Evolutionary conservation across 2,888 invertebrate species (phyloP).

Genomic region (Ornithoptera alexandrae): DNA sequence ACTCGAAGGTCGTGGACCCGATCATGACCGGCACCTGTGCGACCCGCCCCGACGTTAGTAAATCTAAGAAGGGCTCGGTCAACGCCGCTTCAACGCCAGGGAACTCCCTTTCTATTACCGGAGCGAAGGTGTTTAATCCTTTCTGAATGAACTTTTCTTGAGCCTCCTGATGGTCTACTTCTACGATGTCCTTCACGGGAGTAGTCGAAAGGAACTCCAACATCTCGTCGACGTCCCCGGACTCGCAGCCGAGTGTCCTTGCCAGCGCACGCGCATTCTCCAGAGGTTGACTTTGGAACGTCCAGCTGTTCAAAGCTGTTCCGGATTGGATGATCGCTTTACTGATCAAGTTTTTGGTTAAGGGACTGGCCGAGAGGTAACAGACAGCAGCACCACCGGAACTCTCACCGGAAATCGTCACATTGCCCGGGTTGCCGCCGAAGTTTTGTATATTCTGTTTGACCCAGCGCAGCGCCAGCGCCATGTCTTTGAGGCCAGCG

Average conservation of each 20-base stretch:
- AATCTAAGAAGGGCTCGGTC: conserved; percentile 57
- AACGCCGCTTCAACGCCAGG: conserved; percentile 59
- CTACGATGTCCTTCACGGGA: conserved; percentile 60
- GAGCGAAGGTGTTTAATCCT: conserved; percentile 39
- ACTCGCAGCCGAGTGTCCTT: conserved; percentile 56
- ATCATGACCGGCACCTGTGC: conserved; percentile 66
- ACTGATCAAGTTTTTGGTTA: conserved; percentile 57
- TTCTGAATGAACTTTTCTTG: conserved; percentile 35
- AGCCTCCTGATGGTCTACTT: conserved; percentile 45
- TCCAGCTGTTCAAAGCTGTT: conserved; percentile 47
- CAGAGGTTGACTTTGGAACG: conserved; percentile 55
- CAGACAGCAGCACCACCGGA: conserved; percentile 56
- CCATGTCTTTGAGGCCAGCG: conserved; percentile 68
- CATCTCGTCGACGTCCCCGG: conserved; percentile 57
- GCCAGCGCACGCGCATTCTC: conserved; percentile 59
- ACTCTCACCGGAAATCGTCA: conserved; percentile 69
- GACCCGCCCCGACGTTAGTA: conserved; percentile 62
- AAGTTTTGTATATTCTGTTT: conserved; percentile 67
- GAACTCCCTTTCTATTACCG: conserved; percentile 68
- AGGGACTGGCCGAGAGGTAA: conserved; percentile 61
- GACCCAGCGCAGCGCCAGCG: conserved; percentile 64
- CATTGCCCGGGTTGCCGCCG: conserved; percentile 66
- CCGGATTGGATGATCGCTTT: conserved; percentile 70
- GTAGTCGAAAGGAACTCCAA: conserved; percentile 61
- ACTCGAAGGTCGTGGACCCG: conserved; percentile 57